These are phyloP conservation scores for Paralichthys olivaceus DNA, from an alignment of 2,113 vertebrate species.

Conservation along the genomic window DNA sequence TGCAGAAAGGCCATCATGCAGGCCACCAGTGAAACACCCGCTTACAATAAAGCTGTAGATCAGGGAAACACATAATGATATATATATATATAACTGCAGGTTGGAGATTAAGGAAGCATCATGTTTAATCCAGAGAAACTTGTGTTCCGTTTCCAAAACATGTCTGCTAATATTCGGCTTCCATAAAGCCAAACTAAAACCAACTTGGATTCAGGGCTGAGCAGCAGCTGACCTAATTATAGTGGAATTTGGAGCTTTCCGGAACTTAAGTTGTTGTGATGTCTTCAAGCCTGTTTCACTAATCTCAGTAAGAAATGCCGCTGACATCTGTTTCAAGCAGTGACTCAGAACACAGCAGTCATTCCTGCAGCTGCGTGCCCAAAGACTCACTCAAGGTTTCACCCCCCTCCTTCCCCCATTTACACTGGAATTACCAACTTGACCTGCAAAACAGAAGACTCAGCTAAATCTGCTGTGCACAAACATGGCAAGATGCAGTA, in stretches of 20 bases:
- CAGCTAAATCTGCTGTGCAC: constrained; percentile 38
- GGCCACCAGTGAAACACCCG: constrained; percentile 46
- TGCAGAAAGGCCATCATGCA: constrained; percentile 35
- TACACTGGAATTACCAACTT: constrained; percentile 38
- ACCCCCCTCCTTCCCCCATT: constrained; percentile 7
- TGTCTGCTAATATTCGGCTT: constrained; percentile 47
- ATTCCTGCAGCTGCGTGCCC: constrained; percentile 9
- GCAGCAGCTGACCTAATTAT: constrained; percentile 72
- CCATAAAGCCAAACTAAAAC: constrained; percentile 35
- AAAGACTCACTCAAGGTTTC: constrained; percentile 14
- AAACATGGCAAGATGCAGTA: constrained; percentile 35
- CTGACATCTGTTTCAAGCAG: constrained; percentile 64
- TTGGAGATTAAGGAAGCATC: neutral
- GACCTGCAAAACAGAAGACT: constrained; percentile 51
- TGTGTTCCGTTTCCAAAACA: constrained; percentile 30
- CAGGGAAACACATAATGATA: no score
- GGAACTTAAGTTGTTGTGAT: constrained; percentile 48
- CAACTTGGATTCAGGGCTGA: constrained; percentile 37
- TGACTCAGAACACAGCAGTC: constrained; percentile 36
- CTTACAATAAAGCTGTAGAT: neutral
- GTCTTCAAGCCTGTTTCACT: constrained; percentile 58
- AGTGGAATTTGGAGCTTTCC: constrained; percentile 51
- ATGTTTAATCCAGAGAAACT: constrained; percentile 10
- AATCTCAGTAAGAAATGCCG: constrained; percentile 65
- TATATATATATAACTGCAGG: neutral